phyloP scores from a whole-genome alignment of 2,113 vertebrate genomes.

The Aleadryas rufinucha region DNA sequence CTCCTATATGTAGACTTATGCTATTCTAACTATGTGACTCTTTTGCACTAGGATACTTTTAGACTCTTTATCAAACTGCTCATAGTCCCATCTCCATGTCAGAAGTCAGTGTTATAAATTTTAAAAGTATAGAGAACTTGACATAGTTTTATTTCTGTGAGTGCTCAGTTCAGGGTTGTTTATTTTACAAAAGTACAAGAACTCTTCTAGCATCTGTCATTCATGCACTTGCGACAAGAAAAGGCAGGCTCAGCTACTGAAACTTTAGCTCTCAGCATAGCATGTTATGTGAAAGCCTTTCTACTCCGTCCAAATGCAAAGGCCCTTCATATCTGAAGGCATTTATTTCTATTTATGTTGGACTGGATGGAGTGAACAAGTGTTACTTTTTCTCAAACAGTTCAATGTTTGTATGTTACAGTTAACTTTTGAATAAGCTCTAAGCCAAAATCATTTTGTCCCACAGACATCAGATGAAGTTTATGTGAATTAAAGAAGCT shows the following conservation, averaged over 20 bases:
- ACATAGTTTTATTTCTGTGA: not conserved
- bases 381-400: slow-evolving; percentile 15
- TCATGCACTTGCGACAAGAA: not conserved
- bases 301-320: slow-evolving; percentile 14
- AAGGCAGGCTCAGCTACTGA: not conserved
- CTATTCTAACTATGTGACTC: not conserved
- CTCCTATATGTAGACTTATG: not conserved
- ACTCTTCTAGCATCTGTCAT: not conserved
- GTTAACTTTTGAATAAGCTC: slow-evolving; percentile 1
- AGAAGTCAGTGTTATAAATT: not conserved
- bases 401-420: slow-evolving; percentile 43
- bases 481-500: not conserved
- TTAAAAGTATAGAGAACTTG: not conserved
- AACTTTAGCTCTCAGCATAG: not conserved
- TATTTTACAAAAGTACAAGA: not conserved
- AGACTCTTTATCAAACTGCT: not conserved
- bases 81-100: not conserved
- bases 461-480: not conserved
- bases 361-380: not conserved
- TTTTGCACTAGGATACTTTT: not conserved
- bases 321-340: slow-evolving; percentile 7
- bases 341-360: slow-evolving; percentile 61
- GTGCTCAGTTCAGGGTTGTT: not conserved
- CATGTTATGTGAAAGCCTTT: not conserved
- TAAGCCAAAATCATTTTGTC: slow-evolving; percentile 10